Percentiles rank a stretch among this genome's conserved stretches.
phyloP scores from a whole-genome alignment of 2,113 vertebrate genomes.

The Amphiprion ocellaris region DNA sequence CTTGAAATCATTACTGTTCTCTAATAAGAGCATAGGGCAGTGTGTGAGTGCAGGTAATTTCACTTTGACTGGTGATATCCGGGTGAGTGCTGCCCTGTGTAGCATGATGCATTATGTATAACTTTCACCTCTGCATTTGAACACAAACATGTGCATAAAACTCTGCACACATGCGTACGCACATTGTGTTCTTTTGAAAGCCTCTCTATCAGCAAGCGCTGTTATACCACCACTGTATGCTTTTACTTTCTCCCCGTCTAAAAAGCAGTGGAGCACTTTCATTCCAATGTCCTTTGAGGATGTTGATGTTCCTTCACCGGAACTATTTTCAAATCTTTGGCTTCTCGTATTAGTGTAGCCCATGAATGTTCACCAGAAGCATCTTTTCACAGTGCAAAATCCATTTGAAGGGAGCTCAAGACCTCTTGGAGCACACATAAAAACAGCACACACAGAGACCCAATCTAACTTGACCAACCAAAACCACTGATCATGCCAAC shows the following conservation, averaged over 20 bases:
- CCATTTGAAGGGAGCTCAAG: constrained; percentile 13
- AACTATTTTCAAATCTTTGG: constrained; percentile 47
- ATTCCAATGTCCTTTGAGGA: constrained; percentile 61
- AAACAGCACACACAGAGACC: not conserved
- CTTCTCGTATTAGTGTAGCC: constrained; percentile 19
- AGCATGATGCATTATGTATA: constrained; percentile 71
- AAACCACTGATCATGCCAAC: constrained; percentile 4
- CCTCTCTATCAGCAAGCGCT: constrained; percentile 51
- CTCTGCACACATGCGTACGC: not conserved
- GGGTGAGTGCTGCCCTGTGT: constrained; percentile 51
- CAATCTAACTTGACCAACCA: not conserved
- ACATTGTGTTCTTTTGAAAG: constrained; percentile 46
- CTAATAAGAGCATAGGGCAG: constrained; percentile 61
- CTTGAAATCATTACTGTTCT: constrained; percentile 73
- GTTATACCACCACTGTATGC: constrained; percentile 7
- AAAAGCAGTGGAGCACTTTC: constrained; percentile 51
- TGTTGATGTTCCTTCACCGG: constrained; percentile 47
- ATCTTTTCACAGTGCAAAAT: constrained; percentile 15
- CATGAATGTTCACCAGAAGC: constrained; percentile 18
- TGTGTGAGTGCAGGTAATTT: constrained; percentile 63
- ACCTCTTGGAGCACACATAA: constrained; percentile 6
- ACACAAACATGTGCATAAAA: constrained; percentile 45
- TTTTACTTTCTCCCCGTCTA: constrained; percentile 47
- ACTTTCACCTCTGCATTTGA: constrained; percentile 39
- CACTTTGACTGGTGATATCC: constrained; percentile 67